Evolutionary conservation across 2,888 invertebrate genomes (phyloP), one percentile per base, ranked within the genome.

Genomic region (Polymixis lichenea): DNA sequence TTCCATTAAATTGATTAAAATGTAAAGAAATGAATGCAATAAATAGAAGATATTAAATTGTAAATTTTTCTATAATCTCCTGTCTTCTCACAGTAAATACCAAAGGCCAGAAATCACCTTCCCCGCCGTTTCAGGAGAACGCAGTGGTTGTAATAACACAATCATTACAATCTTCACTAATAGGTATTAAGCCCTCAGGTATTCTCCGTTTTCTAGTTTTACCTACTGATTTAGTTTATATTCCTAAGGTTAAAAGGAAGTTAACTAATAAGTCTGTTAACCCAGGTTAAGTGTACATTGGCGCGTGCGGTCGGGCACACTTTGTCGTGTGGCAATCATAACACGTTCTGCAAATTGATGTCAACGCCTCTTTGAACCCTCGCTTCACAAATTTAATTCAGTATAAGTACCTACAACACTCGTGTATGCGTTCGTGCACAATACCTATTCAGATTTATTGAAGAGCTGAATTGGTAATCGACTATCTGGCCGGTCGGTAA

Each of bases 361-460:
- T 92, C 94, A 93, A 93, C 88, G 93, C 89, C 93, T 93, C 87
- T 89, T 91, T 90, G 92, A 92, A 92, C 90, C 89, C 89, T 91
- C 90, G 88, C 89, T 90, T 90, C 88, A 89, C 91, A 89, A 95
- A 94, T 93, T 93, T 91, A 93, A 92, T 92, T 93, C 91, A 93
- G 91, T 91, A 91, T 92, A 91, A 92, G 90, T 87, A 76, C 61
- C 19, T 60, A 66, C 80, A 92, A 90, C 89, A 93, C 91, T 93
- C 94, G 92, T 93, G 93, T 93, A 93, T 94, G 94, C 94, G 93
- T 88, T 89, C 89, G 93, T 92, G 94, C 93, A 95, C 93, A 94
- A 94, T 94, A 93, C 94, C 93, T 93, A 94, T 95, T 94, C 94
- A 94, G 91, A 92, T 93, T 94, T 94, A 94, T 94, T 93, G 92